Evolutionary conservation across 2,888 invertebrate species (phyloP), one percentile per base, ranked within the genome.

Genomic region (Muscina levida): DNA sequence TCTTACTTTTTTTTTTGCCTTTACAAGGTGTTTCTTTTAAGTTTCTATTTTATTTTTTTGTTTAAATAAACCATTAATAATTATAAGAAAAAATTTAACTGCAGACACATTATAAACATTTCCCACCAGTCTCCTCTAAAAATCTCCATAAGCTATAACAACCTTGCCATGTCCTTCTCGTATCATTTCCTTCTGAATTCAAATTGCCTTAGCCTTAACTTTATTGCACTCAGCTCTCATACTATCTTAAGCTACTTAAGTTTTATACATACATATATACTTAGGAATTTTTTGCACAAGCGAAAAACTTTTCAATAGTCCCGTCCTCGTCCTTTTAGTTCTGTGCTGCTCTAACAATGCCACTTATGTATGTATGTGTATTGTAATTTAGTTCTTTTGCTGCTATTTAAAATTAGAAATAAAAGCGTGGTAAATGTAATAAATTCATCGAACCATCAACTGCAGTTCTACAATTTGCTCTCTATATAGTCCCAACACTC

Each of bases 391-490:
- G 70, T 31, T 75, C 74, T 79, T n/a, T 56, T 51, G 22, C 51
- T 51, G 51, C 51, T 51, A 19, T 11, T 51, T 22, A 51, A 51
- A 51, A 51, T 51, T 51, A 51, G 51, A 51, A 19, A 51, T 51
- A 22, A 51, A 22, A 51, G 44, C 48, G 85, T 84, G 84, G 84
- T 83, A 83, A 85, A 85, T 86, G 88, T 85, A 88, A 88, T 88
- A 88, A 88, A 88, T 88, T 88, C 87, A 88, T 88, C 88, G 88
- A 88, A 88, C 88, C 86, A 84, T 85, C 83, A 83, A 82, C 80
- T 84, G 83, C 84, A 84, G 82, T 68, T 57, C 57, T 59, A 48
- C 24, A 26, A 26, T 31, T 44, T 46, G 39, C 19, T 15, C 66
- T 66, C 19, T 22, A 59, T 72, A 76, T 68, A 72, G 62, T 65